Evolutionary conservation across 2,113 vertebrate genomes (phyloP).

Genomic region (Erythrocebus patas): DNA sequence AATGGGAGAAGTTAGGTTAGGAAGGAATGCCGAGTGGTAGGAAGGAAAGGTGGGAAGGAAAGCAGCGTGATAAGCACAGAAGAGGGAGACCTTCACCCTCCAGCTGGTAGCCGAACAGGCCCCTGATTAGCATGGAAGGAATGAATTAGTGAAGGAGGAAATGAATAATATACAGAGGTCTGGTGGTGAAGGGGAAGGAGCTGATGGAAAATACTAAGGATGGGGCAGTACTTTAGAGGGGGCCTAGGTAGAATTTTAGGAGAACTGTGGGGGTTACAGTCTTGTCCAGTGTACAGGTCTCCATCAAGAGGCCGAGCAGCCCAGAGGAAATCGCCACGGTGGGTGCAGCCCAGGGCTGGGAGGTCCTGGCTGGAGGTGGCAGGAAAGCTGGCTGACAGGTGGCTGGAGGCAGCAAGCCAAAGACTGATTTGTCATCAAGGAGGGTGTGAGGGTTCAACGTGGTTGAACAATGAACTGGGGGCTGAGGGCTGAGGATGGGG

Average conservation of each 20-base stretch:
- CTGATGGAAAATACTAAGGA: background rate
- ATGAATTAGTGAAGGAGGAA: background rate
- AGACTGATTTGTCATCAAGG: background rate
- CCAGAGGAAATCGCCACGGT: background rate
- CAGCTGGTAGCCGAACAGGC: background rate
- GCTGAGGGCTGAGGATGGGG: background rate
- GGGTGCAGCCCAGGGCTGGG: background rate
- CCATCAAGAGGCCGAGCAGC: background rate
- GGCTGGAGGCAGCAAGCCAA: background rate
- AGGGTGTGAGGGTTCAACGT: background rate
- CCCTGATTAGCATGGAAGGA: background rate
- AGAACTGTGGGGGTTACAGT: background rate
- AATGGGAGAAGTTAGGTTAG: background rate
- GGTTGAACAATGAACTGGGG: background rate
- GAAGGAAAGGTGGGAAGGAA: too few species aligned
- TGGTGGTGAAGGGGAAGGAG: background rate
- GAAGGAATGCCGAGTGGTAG: background rate
- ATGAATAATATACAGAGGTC: background rate
- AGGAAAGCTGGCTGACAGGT: background rate
- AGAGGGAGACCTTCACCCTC: background rate
- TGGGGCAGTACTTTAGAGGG: background rate
- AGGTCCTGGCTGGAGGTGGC: background rate
- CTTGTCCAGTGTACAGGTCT: background rate
- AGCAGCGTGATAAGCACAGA: background rate
- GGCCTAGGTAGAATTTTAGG: background rate